Evolutionary conservation across 2,113 vertebrate genomes (phyloP), one percentile per base, ranked within the genome.

Genomic region (Malurus alboscapulatus): DNA sequence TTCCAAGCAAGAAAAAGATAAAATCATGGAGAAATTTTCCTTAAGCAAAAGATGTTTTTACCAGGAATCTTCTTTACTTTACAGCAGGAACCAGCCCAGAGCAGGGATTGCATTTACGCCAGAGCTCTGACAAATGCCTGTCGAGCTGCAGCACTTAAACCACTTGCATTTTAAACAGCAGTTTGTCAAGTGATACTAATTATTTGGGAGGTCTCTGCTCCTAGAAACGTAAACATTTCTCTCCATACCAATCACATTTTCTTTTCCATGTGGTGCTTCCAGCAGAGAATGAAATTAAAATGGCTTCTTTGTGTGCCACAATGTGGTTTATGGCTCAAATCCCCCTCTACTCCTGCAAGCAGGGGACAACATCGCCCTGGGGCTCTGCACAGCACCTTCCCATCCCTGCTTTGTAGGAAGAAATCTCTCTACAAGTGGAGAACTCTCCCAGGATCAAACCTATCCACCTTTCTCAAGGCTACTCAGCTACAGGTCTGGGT

Each of bases 91-190:
- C 72, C 63, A 80, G 74, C 78, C 27, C 59, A n/a, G 53, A 58
- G 67, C 7, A 0, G 1, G 1, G 29, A 75, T 22, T 0, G 0
- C 84, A 40, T 71, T 87, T 92, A 92, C 12, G 5, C 89, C 93
- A 73, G 51, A 69, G 72, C 67, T 58, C 51, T 87, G 89, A 93
- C 63, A 7, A 94, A 96, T 84, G 84, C 58, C 87, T 36, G 87
- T 38, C 76, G 84, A 91, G 67, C 74, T 87, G 87, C 82, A 81
- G 84, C 91, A 85, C 93, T 87, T 94, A 83, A 95, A 90, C 89
- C 82, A 82, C 96, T 94, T 90, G 89, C 89, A 84, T 94, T 94
- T 94, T 96, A 92, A 95, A 90, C 78, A 89, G 93, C 75, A 83
- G 71, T 92, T 86, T 94, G 81, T 85, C 93, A 94, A 94, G 93